Percentiles rank a stretch among this genome's conserved stretches.
These are phyloP conservation scores for Beaufortia kweichowensis DNA, from an alignment of 2,113 vertebrate species.

Conservation along the genomic window DNA sequence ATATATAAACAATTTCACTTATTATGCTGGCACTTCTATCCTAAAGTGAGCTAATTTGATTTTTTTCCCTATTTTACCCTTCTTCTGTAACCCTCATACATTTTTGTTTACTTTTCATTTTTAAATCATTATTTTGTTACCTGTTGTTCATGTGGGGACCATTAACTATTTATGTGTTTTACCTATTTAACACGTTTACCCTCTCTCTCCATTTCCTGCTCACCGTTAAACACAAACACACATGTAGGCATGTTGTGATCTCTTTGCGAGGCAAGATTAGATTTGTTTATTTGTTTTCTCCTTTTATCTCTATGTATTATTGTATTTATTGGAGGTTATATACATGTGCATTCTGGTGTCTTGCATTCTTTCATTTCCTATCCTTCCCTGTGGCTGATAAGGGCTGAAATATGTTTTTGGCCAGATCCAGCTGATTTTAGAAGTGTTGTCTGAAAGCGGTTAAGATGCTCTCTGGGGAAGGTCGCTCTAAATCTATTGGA, in stretches of 20 bases:
- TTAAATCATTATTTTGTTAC: too few relatives aligned
- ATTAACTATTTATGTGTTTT: too few relatives aligned
- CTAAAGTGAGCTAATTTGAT: too few relatives aligned
- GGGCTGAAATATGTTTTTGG: slow-evolving; percentile 62
- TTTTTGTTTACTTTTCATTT: too few relatives aligned
- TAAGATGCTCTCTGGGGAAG: slow-evolving; percentile 28
- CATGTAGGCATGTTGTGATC: neutral
- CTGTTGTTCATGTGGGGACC: too few relatives aligned
- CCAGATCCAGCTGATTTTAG: slow-evolving; percentile 47
- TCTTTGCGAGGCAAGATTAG: neutral
- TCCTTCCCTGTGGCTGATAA: slow-evolving; percentile 47
- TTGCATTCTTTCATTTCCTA: slow-evolving; percentile 18
- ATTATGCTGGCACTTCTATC: too few relatives aligned
- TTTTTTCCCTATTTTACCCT: too few relatives aligned
- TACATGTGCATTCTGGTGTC: neutral
- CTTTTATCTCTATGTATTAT: slow-evolving; percentile 6
- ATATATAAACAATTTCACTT: too few relatives aligned
- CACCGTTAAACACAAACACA: neutral
- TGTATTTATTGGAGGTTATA: neutral
- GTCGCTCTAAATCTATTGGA: slow-evolving; percentile 14
- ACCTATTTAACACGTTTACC: too few relatives aligned
- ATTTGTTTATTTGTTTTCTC: slow-evolving; percentile 52
- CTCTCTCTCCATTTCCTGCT: too few relatives aligned
- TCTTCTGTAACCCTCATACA: too few relatives aligned
- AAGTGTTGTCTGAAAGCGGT: neutral